Conservation (phyloP, 2,888 invertebrate genomes). For the Chloromyia formosa region DNA sequence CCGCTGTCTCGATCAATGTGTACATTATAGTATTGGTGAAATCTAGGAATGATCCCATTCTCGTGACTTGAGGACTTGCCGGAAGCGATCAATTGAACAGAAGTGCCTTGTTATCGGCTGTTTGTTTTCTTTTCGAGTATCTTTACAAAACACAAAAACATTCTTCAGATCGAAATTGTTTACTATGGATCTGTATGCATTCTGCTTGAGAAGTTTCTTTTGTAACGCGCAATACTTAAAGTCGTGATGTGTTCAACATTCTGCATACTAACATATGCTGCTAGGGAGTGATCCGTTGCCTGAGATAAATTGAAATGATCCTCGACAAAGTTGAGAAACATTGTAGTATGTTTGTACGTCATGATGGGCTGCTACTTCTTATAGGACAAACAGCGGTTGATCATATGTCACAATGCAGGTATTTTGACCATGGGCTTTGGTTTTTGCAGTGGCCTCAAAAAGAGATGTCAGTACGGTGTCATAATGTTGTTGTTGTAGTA, state of each 20-base stretch:
- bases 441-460: too few species aligned
- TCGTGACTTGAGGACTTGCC: constrained; percentile 44
- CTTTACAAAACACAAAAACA: constrained; percentile 31
- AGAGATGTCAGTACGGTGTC: too few species aligned
- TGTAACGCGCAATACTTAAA: constrained; percentile 26
- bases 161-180: constrained; percentile 38
- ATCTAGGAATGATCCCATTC: constrained; percentile 42
- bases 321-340: background rate
- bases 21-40: constrained; percentile 2
- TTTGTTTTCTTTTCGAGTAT: constrained; percentile 40
- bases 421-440: too few species aligned
- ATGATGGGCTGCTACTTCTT: too few species aligned
- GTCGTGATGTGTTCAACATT: constrained; percentile 43
- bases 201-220: constrained; percentile 25
- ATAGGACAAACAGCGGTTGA: too few species aligned
- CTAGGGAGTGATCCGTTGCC: constrained; percentile 16
- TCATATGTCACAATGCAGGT: too few species aligned
- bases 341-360: background rate
- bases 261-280: constrained; percentile 15
- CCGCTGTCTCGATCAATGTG: background rate
- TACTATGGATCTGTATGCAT: constrained; percentile 14
- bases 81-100: constrained; percentile 44
- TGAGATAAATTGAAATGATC: constrained; percentile 37
- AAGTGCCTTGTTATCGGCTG: constrained; percentile 41
- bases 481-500: too few species aligned